A percentile compares a stretch with the other conserved stretches of the same genome.
phyloP scores from a whole-genome alignment of 2,888 invertebrate genomes.

The Orthonevra nobilis region DNA sequence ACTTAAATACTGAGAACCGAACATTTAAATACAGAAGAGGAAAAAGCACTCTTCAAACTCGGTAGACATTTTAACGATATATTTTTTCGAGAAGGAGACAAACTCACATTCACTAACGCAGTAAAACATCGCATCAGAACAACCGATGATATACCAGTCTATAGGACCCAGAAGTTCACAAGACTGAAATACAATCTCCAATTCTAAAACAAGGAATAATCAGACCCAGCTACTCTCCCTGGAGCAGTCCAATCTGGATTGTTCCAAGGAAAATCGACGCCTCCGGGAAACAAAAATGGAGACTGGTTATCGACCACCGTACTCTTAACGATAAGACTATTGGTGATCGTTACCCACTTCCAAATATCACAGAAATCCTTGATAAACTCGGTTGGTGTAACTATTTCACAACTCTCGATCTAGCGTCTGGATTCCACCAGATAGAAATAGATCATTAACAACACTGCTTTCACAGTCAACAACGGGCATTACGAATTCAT shows the following conservation, averaged over 20 bases:
- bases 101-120: conserved; percentile 46
- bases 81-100: conserved; percentile 22
- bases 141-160: too few species aligned
- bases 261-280: conserved; percentile 41
- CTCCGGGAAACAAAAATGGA: conserved; percentile 28
- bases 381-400: conserved; percentile 20
- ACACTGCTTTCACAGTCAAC: conserved; percentile 23
- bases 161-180: too few species aligned
- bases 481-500: conserved; percentile 16
- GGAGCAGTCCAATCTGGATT: conserved; percentile 39
- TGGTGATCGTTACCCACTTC: conserved; percentile 35
- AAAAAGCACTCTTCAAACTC: conserved; percentile 34
- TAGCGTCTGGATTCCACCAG: conserved; percentile 45
- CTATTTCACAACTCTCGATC: conserved; percentile 14
- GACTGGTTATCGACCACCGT: conserved; percentile 20
- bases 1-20: neutral
- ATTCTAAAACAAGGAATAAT: conserved; percentile 57
- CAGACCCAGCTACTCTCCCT: conserved; percentile 20
- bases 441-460: conserved; percentile 20
- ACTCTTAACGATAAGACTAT: conserved; percentile 48
- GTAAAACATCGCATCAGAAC: conserved; percentile 46
- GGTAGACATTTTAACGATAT: conserved; percentile 33
- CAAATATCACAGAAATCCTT: conserved; percentile 8
- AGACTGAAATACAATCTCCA: conserved; percentile 61
- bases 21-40: conserved; percentile 3